Base-by-base conservation (phyloP, 2,113 vertebrate species). In the Machaerirhynchus nigripectus region DNA sequence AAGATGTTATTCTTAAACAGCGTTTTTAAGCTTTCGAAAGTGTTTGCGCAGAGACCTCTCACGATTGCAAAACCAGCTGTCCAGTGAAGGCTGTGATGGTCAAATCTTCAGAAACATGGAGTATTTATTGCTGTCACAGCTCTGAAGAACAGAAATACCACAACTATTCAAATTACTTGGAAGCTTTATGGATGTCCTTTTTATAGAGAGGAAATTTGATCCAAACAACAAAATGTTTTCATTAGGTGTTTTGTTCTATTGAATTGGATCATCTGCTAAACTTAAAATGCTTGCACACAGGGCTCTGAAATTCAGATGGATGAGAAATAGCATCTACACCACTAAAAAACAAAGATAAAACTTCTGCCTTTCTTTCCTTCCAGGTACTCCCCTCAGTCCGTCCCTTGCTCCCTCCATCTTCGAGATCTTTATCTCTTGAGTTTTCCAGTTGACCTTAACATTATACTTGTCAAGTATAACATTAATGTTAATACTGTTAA, bases 1-100 rank as follows among this genome's bases (percentile, higher is more conserved):
- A 8, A 55, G 52, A 63, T 11, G 3, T 40, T 21, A 5, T 28
- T 82, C 33, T 79, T 52, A 63, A 90, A 46, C 4, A 47, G 18
- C 20, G 40, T 52, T 93, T 49, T 93, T 46, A 75, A 75, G 13
- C 30, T 60, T 79, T 92, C 44, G 56, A 17, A 94, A 86, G 3
- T 28, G 33, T 68, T 91, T 76, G 14, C 1, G 0, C 19, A 81
- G 31, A 84, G 59, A 75, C 7, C 27, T 47, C 20, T 40, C 30
- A 65, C 31, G 50, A 96, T 67, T 84, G 26, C 55, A 89, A 90
- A 96, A 86, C 42, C 68, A 92, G 59, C 55, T 70, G 35, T 55
- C 35, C 49, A 76, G 40, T 63, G 64, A 79, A 83, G 33, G 44
- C 27, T 78, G 22, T 42, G 55, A 65, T 44, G 27, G 35, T 71